Percentiles rank a stretch among this genome's conserved stretches.
Conservation (phyloP, 2,113 vertebrate genomes). For the Colius striatus region DNA sequence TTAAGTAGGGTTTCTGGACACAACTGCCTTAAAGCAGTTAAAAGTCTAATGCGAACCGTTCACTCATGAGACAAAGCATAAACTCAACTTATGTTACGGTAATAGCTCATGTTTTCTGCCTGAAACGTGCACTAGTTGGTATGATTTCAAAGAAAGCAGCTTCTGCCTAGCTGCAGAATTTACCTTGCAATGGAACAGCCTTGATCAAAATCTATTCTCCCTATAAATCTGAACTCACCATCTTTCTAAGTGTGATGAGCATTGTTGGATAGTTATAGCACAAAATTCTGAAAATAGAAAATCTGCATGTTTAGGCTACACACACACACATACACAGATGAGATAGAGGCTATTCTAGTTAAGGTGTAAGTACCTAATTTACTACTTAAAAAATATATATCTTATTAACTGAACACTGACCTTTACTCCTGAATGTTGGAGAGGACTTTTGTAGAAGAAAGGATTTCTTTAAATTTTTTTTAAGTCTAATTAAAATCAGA, state of each 20-base stretch:
- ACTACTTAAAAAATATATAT: not conserved
- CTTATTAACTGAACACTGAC: not conserved
- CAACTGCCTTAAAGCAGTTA: not conserved
- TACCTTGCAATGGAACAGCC: not conserved
- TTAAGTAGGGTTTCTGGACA: not conserved
- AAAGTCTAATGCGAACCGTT: not conserved
- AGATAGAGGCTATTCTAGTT: not conserved
- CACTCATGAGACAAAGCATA: not conserved
- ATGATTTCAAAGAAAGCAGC: not conserved
- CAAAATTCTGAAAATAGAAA: not conserved
- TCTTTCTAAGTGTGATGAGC: not conserved
- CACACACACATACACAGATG: not conserved
- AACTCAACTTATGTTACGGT: not conserved
- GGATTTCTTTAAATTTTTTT: not conserved
- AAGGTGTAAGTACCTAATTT: not conserved
- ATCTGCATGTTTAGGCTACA: not conserved
- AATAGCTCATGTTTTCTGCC: not conserved
- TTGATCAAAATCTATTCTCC: not conserved
- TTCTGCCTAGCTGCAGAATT: conserved; percentile 1
- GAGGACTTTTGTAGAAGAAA: not conserved
- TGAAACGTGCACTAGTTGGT: not conserved
- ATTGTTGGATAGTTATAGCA: not conserved
- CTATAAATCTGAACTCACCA: not conserved
- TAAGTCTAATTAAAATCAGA: not conserved
- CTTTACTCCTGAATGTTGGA: not conserved